Base-by-base conservation (phyloP, 1,140 invertebrate genomes). In the Danaus plexippus region DNA sequence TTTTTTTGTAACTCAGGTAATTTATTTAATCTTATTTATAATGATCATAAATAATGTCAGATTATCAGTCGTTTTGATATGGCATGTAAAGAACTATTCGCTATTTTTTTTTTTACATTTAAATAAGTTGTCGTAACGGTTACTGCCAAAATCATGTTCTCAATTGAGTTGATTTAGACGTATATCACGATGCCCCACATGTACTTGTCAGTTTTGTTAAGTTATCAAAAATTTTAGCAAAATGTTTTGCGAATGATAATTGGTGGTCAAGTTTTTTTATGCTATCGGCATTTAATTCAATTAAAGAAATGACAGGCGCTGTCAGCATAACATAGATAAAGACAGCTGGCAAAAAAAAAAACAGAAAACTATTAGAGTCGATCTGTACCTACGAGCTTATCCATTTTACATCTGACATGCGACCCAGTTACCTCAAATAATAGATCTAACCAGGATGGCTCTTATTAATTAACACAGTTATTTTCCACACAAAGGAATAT, bases 391-490 rank as follows among this genome's bases (percentile, higher is more conserved):
- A 41, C 52, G 64, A 52, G 54, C 55, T 64, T 67, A 70, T 77
- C 66, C 61, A 59, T 58, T 61, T 57, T 51, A 54, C 60, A 70
- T 75, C 67, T 73, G 69, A 75, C 66, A 57, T 60, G 54, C 66
- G 73, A 67, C 78, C 77, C 57, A 77, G 69, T 75, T 76, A 68
- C 68, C 58, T 56, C 47, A 52, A 52, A 69, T 60, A 73, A 67
- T 61, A 59, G 69, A 71, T 52, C 59, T 73, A 73, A 80, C 77
- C 69, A 75, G 75, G 67, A 69, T 74, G 67, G 64, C 71, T 71
- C 67, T 75, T 70, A 82, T 80, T 79, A 81, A 80, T 79, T 80
- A 76, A 80, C 69, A 80, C 71, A 72, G 70, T 75, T 80, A 76
- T 52, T 64, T 58, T 49, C 47, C 57, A 67, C 56, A 75, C 66